These are phyloP conservation scores for Nothocercus julius DNA, from an alignment of 2,113 vertebrate species.

Conservation along the genomic window DNA sequence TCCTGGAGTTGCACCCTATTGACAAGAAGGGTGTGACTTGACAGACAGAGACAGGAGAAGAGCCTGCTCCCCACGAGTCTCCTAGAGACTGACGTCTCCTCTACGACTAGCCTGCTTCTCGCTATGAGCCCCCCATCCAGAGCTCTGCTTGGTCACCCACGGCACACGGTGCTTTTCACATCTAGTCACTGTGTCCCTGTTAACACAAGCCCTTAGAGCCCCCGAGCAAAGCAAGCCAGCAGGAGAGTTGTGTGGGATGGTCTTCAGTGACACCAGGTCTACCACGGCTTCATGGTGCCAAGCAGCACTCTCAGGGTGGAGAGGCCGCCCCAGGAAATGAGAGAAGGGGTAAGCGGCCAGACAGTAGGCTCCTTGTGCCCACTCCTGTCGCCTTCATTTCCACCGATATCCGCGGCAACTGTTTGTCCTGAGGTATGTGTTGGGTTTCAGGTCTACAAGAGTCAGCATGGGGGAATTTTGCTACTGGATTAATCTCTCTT, in stretches of 20 bases:
- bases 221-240: neutral
- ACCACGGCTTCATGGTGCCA: neutral
- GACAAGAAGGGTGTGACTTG: neutral
- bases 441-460: neutral
- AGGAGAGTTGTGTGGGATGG: neutral
- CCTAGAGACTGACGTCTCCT: neutral
- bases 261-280: neutral
- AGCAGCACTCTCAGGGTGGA: neutral
- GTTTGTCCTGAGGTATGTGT: neutral
- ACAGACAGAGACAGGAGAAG: neutral
- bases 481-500: neutral
- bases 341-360: neutral
- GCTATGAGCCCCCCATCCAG: accelerated
- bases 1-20: neutral
- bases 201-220: neutral
- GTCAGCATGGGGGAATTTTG: neutral
- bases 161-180: accelerated
- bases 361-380: neutral
- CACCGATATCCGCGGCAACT: neutral
- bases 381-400: neutral
- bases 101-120: neutral
- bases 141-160: accelerated
- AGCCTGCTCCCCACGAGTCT: accelerated
- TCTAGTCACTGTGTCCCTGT: neutral
- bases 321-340: accelerated